Base-by-base conservation (phyloP, 2,888 invertebrate genomes). In the Pteria penguin region DNA sequence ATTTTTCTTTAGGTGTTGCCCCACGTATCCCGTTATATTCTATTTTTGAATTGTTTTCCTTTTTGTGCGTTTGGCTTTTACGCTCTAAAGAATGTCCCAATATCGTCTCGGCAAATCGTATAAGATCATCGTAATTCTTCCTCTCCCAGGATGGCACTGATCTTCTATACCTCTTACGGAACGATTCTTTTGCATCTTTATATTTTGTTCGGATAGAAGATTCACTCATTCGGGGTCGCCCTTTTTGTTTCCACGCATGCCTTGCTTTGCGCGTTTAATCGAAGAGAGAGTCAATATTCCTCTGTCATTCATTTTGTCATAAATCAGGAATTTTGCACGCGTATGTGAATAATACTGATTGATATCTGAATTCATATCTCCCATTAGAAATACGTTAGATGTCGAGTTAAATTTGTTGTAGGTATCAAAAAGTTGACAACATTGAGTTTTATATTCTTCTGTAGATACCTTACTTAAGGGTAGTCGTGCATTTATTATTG, bases 51-150 rank as follows among this genome's bases (percentile, higher is more conserved):
- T 22, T 32, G 1, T 22, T 29, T 1, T 54, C 31, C 22, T 33
- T 27, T 66, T 58, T n/a, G 22, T 36, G 4, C 45, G 57, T n/a
- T 54, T 62, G 24, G 5, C 22, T n/a, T 45, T 62, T 4, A 65
- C 57, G 65, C 54, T 33, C 26, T 65, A 27, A 52, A 72, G 36
- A 57, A 63, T 63, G 61, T 26, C 4, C 45, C 57, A 4, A 72
- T 72, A n/a, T 72, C 72, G 32, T n/a, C 54, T 72, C 65, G 1
- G 72, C 55, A 4, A 29, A 26, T 18, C 32, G 8, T n/a, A n/a
- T 55, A 31, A 72, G 18, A 4, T 72, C 72, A 24, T 45, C 63
- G 24, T 65, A 54, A 18, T 63, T 65, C n/a, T 72, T 31, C 27
- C 29, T 11, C 27, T 36, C 26, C 27, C 66, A 66, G 24, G 1